Base-by-base conservation (phyloP, 2,888 invertebrate species). In the Pocota personata region DNA sequence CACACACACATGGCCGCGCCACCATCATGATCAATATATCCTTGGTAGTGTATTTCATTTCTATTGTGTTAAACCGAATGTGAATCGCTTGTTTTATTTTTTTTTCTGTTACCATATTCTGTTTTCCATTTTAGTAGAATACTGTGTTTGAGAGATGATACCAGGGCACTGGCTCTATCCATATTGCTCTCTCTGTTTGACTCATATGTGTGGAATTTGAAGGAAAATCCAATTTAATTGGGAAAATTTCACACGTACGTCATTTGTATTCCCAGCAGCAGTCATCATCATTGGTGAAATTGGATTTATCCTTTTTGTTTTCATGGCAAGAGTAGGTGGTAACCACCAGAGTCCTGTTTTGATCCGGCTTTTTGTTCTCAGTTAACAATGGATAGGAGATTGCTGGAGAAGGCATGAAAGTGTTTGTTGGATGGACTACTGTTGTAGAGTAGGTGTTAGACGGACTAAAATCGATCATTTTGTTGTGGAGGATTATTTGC, bases 241-340 rank as follows among this genome's bases (percentile, higher is more conserved):
- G 89, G 89, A 88, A 91, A 91, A 90, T 91, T 90, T 90, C 89
- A 90, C 91, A 91, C 91, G 91, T 91, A 91, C 89, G 73, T 89
- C 90, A 90, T 91, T 91, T 91, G 91, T 91, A 91, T 91, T 91
- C 90, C 90, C 90, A 76, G 76, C 72, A 72, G 78, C 62, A 79
- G 78, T 83, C 83, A 62, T 83, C 78, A 76, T 73, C 87, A 78
- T 86, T 87, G 82, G 64, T 78, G 46, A 78, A 87, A 87, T 87
- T 87, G 82, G 87, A 82, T 87, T 87, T 87, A 82, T 82, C 82
- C 87, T 78, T 87, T 87, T 82, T 77, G 82, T 82, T 87, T 32
- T 75, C 19, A 27, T 46, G 55, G 55, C 19, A 75, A 64, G 55
- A 46, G 21, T 1, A 32, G 8, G 37, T 60, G 37, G 50, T 19